Base-by-base conservation (phyloP, 2,113 vertebrate species). In the Urocitellus parryii region DNA sequence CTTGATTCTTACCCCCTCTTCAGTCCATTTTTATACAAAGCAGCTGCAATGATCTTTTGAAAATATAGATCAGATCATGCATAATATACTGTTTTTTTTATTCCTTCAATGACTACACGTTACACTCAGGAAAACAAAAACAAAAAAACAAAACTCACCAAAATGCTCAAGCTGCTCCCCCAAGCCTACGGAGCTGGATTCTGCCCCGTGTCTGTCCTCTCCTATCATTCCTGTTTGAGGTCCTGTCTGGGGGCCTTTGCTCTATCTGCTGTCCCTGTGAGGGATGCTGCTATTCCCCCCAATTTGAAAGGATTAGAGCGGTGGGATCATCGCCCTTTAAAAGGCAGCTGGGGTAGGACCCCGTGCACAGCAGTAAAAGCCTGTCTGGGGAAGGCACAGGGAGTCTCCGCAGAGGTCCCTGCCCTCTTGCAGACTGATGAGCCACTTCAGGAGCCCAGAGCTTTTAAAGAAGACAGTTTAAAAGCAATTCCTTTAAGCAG, bases 31-130 rank as follows among this genome's bases (percentile, higher is more conserved):
- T 45, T 74, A 68, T 27, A 42, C 18, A 51, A 14, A 74, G n/a
- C 10, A 93, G 32, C 88, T 51, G 65, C 13, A 58, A 18, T 67
- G 90, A 65, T 39, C 25, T 58, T 96, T 96, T 27, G 65, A 79
- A 90, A 73, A 83, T 58, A 70, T 73, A 81, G 78, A 68, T 82
- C 78, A 79, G 39, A 74, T 88, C 11, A 45, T 32, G 45, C 6
- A 78, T 78, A 10, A 70, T 29, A 68, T 32, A 29, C 61, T 93
- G 67, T 3, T 88, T 85, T 85, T 85, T 45, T 51, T 2, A 79
- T 58, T 72, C 27, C 24, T 78, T 42, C 22, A 76, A 8, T 63
- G 68, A 88, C 82, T 67, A 72, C 39, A 5, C 29, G 4, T 74
- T 73, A 4, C 14, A 73, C 14, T 32, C 22, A 20, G 56, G 16